phyloP scores from a whole-genome alignment of 2,888 invertebrate genomes.

The Ophion slaviceki region DNA sequence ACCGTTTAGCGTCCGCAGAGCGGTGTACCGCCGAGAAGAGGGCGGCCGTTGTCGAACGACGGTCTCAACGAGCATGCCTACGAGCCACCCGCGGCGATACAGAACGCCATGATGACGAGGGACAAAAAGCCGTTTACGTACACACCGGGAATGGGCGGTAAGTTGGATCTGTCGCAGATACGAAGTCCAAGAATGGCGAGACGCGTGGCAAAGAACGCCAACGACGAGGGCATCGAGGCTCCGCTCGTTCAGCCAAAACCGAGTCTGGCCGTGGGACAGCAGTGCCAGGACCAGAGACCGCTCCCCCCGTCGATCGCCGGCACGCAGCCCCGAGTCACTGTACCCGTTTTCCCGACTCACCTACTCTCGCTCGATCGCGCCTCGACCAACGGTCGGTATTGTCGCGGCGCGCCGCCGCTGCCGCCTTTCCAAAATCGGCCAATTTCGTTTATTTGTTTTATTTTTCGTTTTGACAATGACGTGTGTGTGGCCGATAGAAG shows the following conservation, averaged over 20 bases:
- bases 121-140: slow-evolving; percentile 99
- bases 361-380: slow-evolving; percentile 77
- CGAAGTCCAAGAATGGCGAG: slow-evolving; percentile 95
- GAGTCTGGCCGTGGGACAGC: slow-evolving; percentile 71
- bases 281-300: not conserved
- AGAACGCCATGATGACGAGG: slow-evolving; percentile 97
- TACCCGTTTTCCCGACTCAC: slow-evolving; percentile 86
- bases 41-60: slow-evolving; percentile 70
- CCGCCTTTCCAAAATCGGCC: not conserved
- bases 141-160: slow-evolving; percentile 92
- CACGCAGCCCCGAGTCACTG: slow-evolving; percentile 87
- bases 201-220: slow-evolving; percentile 89
- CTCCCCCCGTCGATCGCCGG: not conserved
- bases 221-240: slow-evolving; percentile 88
- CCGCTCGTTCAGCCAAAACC: slow-evolving; percentile 83
- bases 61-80: slow-evolving; percentile 67
- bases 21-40: slow-evolving; percentile 58
- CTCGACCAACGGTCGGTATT: slow-evolving; percentile 63
- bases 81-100: slow-evolving; percentile 95
- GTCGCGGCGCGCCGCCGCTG: not conserved
- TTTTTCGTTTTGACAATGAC: not conserved
- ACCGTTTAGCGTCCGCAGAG: slow-evolving; percentile 32
- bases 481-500: slow-evolving; percentile 71
- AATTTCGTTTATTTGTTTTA: not conserved
- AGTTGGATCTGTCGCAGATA: slow-evolving; percentile 94